Evolutionary conservation across 2,113 vertebrate genomes (phyloP).

Genomic region (Hyaena hyaena): DNA sequence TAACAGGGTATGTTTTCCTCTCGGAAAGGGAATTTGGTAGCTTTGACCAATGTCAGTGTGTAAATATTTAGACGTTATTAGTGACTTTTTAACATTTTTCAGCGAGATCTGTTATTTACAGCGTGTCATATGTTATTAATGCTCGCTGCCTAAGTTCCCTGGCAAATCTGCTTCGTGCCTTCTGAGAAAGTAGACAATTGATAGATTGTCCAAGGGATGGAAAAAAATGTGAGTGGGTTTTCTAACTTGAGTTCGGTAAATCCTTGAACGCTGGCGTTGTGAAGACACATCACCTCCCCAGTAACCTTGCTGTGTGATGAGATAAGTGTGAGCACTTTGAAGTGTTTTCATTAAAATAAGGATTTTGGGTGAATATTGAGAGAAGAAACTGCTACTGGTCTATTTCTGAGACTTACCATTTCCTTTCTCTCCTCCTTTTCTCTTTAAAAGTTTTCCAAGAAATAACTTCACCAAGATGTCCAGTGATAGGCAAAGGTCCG

Average conservation of each 20-base stretch:
- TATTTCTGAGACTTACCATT: constrained; percentile 39
- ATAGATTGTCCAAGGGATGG: constrained; percentile 86
- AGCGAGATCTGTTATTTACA: constrained; percentile 86
- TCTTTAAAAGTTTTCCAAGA: constrained; percentile 71
- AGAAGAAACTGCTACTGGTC: constrained; percentile 11
- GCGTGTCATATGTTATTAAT: constrained; percentile 88
- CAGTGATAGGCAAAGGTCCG: constrained; percentile 94
- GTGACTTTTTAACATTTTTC: constrained; percentile 87
- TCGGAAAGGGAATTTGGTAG: constrained; percentile 71
- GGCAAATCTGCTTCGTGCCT: constrained; percentile 84
- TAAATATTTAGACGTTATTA: constrained; percentile 89
- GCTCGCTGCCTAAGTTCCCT: constrained; percentile 84
- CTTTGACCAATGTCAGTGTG: constrained; percentile 84
- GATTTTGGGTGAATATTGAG: neutral
- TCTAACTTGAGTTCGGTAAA: constrained; percentile 76
- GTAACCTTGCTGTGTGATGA: constrained; percentile 58
- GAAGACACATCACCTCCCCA: constrained; percentile 38
- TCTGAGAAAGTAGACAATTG: constrained; percentile 88
- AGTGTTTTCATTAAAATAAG: constrained; percentile 34
- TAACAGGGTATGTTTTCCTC: constrained; percentile 78
- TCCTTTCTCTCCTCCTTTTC: neutral
- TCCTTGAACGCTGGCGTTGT: constrained; percentile 41
- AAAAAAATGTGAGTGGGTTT: constrained; percentile 85
- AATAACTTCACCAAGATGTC: constrained; percentile 90
- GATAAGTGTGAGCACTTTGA: constrained; percentile 31